phyloP scores from a whole-genome alignment of 2,888 invertebrate genomes.

The Mycalesis mineus region DNA sequence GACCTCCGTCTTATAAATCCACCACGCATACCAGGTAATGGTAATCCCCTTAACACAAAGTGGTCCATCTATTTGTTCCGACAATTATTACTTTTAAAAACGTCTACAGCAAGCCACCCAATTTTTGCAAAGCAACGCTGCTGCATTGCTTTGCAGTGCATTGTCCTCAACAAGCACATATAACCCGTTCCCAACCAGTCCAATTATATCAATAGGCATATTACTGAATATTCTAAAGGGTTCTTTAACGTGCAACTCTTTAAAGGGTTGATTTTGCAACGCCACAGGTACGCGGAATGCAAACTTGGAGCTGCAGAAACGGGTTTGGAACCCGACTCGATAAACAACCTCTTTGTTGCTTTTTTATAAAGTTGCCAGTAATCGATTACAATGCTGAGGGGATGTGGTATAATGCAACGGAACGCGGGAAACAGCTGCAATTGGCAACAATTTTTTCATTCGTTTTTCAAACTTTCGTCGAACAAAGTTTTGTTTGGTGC shows the following conservation, averaged over 20 bases:
- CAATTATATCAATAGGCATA: constrained; percentile 29
- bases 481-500: neutral
- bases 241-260: constrained; percentile 41
- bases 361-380: constrained; percentile 14
- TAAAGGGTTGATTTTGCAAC: constrained; percentile 49
- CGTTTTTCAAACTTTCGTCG: constrained; percentile 21
- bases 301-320: constrained; percentile 60
- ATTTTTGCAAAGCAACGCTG: constrained; percentile 7
- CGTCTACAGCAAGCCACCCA: neutral
- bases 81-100: neutral
- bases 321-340: constrained; percentile 43
- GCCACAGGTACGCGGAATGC: constrained; percentile 63
- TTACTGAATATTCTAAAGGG: constrained; percentile 28
- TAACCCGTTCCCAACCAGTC: constrained; percentile 14
- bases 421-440: constrained; percentile 38
- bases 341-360: constrained; percentile 32
- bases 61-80: too few species aligned
- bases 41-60: too few species aligned
- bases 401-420: constrained; percentile 24
- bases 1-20: too few species aligned
- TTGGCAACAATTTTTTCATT: constrained; percentile 37
- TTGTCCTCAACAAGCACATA: constrained; percentile 3
- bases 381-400: constrained; percentile 20
- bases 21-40: too few species aligned
- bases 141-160: constrained; percentile 17